Evolutionary conservation across 2,113 vertebrate species (phyloP).

Genomic region (Bos taurus): DNA sequence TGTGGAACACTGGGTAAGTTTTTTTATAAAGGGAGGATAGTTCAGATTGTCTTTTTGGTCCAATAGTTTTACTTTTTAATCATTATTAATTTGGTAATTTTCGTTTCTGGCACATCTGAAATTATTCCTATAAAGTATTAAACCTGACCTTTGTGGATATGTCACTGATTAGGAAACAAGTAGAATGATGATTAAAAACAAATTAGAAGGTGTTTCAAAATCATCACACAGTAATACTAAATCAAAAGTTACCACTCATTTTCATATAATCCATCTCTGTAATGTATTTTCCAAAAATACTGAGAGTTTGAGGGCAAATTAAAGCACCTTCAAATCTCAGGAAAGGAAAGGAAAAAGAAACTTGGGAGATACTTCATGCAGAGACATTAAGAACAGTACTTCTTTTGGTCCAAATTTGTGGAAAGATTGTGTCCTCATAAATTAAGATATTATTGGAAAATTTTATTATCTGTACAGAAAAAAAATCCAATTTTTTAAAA

Average conservation of each 20-base stretch:
- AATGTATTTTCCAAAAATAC: constrained; percentile 44
- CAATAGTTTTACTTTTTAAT: background rate
- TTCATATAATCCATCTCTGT: constrained; percentile 41
- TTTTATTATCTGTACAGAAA: background rate
- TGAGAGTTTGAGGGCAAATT: constrained; percentile 1
- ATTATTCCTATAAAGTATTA: constrained; percentile 1
- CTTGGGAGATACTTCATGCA: background rate
- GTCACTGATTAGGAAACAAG: constrained; percentile 32
- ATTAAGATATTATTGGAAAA: constrained; percentile 18
- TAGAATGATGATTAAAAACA: constrained; percentile 54
- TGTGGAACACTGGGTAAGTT: constrained; percentile 98
- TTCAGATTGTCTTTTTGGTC: constrained; percentile 56
- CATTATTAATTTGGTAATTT: constrained; percentile 46
- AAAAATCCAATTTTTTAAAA: background rate
- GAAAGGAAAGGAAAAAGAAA: background rate
- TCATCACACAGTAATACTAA: constrained; percentile 26
- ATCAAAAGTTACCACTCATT: constrained; percentile 19
- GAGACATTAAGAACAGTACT: background rate
- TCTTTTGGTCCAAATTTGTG: constrained; percentile 11
- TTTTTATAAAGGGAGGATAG: constrained; percentile 48
- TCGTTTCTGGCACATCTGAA: constrained; percentile 45
- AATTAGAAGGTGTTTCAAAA: constrained; percentile 51
- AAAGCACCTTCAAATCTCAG: background rate
- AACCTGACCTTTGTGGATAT: background rate
- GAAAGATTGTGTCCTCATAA: background rate